Evolutionary conservation across 2,113 vertebrate genomes (phyloP), one percentile per base, ranked within the genome.

Genomic region (Percopsis transmontana): DNA sequence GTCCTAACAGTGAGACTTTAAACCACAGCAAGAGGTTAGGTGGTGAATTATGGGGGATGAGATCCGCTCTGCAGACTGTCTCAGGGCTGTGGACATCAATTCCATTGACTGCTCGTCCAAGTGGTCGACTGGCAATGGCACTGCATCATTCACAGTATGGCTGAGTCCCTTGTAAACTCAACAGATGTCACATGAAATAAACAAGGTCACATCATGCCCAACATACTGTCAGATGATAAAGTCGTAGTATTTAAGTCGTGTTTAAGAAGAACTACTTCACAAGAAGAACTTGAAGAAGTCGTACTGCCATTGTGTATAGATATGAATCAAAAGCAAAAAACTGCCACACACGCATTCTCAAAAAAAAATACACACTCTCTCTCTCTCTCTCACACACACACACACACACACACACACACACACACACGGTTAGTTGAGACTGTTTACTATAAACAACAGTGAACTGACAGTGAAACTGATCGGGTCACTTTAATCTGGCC

Each of bases 401-500:
- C 2, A 33, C 7, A 33, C 2, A 33, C 0, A 33, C 2, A 33
- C 27, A 33, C 38, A 57, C 2, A 39, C 16, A 27, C 16, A 62
- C 14, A 47, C 7, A 5, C 0, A 33, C 27, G 8, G 15, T 4
- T 7, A 48, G 8, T 16, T 7, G 15, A 48, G 15, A 16, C 13
- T 16, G 7, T 16, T 16, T 18, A 15, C 13, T 48, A n/a, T 15
- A 48, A 7, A 48, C 5, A 14, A 11, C 11, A 1, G 42, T 2
- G 42, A 13, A 44, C 2, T 2, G 42, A 44, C n/a, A n/a, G n/a
- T 45, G 12, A 11, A 45, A 45, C 3, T 33, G 8, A 33, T 33
- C 27, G 5, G 27, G 5, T 33, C 27, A 38, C 18, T 27, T 50
- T 2, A 33, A 33, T 38, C 18, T 39, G 16, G 12, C 4, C 95